Evolutionary conservation across 2,888 invertebrate species (phyloP), one percentile per base, ranked within the genome.

Genomic region (Aelia acuminata): DNA sequence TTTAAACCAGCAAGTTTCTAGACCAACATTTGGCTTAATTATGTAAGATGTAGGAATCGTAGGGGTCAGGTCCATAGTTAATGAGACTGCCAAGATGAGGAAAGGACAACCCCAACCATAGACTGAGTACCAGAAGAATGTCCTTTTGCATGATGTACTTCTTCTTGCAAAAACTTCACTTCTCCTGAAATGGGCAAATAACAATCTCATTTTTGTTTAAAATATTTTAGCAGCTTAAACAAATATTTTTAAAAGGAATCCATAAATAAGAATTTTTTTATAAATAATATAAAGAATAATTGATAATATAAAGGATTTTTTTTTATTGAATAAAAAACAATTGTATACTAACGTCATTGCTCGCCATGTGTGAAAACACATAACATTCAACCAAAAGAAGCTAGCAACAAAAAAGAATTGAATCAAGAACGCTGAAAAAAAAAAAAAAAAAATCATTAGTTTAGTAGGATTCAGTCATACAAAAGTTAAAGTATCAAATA

Each of bases 21-120:
- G 90, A 0, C 94, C 95, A 89, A 95, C 93, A 89, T 93, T 92
- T n/a, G 95, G 94, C 57, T 93, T 94, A 88, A 94, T 92, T n/a
- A 80, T 80, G 75, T 94, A 91, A 49, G 92, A 90, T 0, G 91
- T 90, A 0, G 94, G 93, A 13, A 94, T 91, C 35, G 92, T 91
- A 0, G 92, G 93, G 31, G 92, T 87, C 89, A 94, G 93, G 91
- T 95, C 94, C 94, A 94, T 94, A 26, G 92, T 92, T 0, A 93
- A 91, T 13, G 94, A 94, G 70, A 93, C 89, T 0, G 92, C 92
- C 0, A 94, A 93, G 84, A 95, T 92, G 0, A 94, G 13, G 0
- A 93, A 87, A 0, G 96, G 94, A 39, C 94, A 92, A 0, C 95
- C 95, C 95, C 95, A 95, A 0, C 95, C 95, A 91, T 96, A 96